Base-by-base conservation (phyloP, 2,888 invertebrate species). In the Noctuana brunneofusca region DNA sequence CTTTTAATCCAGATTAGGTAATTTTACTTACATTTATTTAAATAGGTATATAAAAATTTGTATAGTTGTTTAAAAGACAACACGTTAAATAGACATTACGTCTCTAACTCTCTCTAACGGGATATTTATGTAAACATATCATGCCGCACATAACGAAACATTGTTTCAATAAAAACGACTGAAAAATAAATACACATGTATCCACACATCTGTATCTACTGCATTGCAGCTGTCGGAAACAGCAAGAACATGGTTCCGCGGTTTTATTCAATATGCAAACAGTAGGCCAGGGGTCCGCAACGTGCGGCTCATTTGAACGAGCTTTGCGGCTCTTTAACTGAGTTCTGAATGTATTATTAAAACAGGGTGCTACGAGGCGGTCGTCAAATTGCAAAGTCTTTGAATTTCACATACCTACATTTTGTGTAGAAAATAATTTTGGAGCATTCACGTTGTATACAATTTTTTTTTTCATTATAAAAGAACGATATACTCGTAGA, bases 201-300 rank as follows among this genome's bases (percentile, higher is more conserved):
- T 24, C 14, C 35, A 20, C 22, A 24, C 32, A 62, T 55, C 24
- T 16, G 32, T 63, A 41, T 56, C 22, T 43, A 62, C 63, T 63
- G 63, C 63, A 56, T 48, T 64, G 64, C 59, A 60, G 64, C 48
- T 60, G 62, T 62, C 62, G 48, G 55, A 49, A 62, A 38, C 55
- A 62, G 62, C 24, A 62, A 38, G 53, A 41, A 41, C 14, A 70
- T 68, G 70, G 69, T 72, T 74, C 69, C 77, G 79, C 73, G 79
- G 81, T 78, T 79, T 76, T 78, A 81, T 81, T 76, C 81, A 81
- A 80, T 83, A 81, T 79, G 80, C 83, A 84, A 84, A 83, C 81
- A 79, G 72, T 64, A 68, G 69, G 71, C 55, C 62, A 62, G 55
- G 49, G 48, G 62, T 49, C 55, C 18, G 48, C 18, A 60, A 62